Evolutionary conservation across 2,113 vertebrate genomes (phyloP).

Genomic region (Rousettus leschenaultii): DNA sequence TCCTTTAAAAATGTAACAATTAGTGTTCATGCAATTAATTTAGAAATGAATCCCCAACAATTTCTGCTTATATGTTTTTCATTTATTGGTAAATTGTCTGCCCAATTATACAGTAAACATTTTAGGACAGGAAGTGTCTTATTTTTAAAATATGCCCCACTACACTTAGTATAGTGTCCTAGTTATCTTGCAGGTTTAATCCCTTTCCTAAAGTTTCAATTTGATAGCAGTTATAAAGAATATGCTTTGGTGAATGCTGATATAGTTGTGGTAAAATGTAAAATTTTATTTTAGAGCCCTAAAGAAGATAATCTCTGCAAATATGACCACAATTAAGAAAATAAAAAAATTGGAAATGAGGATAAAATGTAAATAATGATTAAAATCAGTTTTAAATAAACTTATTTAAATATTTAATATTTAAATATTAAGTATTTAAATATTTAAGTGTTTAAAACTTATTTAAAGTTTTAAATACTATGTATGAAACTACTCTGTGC

Average conservation of each 20-base stretch:
- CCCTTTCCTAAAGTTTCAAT: not conserved
- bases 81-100: not conserved
- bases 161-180: not conserved
- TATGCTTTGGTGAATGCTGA: not conserved
- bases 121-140: not conserved
- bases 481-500: not conserved
- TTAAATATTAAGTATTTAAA: no score
- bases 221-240: not conserved
- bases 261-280: not conserved
- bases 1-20: not conserved
- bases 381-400: not conserved
- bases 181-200: not conserved
- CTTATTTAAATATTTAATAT: no score
- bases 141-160: not conserved
- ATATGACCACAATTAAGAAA: not conserved
- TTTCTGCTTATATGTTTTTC: slow-evolving; percentile 9
- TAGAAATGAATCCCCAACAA: slow-evolving; percentile 23
- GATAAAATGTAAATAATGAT: not conserved
- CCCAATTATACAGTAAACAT: not conserved
- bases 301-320: not conserved
- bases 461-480: not conserved
- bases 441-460: no score
- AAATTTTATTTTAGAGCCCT: not conserved
- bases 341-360: not conserved
- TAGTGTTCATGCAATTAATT: not conserved